phyloP scores from a whole-genome alignment of 2,888 invertebrate genomes.

The Cataglyphis albicans region DNA sequence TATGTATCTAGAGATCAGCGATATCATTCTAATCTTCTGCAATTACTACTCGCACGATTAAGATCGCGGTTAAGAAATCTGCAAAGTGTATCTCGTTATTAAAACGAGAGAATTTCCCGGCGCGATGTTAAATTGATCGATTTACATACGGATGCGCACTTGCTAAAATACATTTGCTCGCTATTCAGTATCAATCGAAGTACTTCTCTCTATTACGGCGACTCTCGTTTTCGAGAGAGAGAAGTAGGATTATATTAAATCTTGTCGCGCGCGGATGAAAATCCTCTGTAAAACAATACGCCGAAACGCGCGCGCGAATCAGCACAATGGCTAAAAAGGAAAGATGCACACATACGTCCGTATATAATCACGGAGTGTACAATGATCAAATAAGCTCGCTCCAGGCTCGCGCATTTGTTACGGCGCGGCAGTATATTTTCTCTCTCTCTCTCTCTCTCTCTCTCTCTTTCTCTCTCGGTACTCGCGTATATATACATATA shows the following conservation, averaged over 20 bases:
- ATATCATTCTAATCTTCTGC: constrained; percentile 30
- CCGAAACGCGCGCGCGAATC: constrained; percentile 30
- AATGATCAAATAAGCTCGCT: constrained; percentile 58
- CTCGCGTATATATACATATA: constrained; percentile 42
- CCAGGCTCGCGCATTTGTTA: constrained; percentile 37
- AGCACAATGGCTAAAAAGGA: constrained; percentile 46
- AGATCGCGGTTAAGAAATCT: background rate
- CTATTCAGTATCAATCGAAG: background rate
- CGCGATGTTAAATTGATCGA: background rate
- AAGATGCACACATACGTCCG: constrained; percentile 39
- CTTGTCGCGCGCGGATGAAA: constrained; percentile 17
- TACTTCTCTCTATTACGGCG: background rate
- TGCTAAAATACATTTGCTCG: background rate
- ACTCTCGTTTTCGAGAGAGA: background rate
- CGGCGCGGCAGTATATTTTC: constrained; percentile 9
- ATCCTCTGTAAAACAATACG: constrained; percentile 31
- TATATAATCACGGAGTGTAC: constrained; percentile 45
- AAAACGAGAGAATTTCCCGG: background rate
- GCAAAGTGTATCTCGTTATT: background rate
- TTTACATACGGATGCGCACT: background rate
- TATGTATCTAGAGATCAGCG: constrained; percentile 22
- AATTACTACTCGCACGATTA: constrained; percentile 1
- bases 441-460: background rate
- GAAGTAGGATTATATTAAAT: constrained; percentile 35
- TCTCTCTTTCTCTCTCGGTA: background rate